Percentiles rank a stretch among this genome's conserved stretches.
phyloP scores from a whole-genome alignment of 2,797 vertebrate species.

The Darevskia mixta region DNA sequence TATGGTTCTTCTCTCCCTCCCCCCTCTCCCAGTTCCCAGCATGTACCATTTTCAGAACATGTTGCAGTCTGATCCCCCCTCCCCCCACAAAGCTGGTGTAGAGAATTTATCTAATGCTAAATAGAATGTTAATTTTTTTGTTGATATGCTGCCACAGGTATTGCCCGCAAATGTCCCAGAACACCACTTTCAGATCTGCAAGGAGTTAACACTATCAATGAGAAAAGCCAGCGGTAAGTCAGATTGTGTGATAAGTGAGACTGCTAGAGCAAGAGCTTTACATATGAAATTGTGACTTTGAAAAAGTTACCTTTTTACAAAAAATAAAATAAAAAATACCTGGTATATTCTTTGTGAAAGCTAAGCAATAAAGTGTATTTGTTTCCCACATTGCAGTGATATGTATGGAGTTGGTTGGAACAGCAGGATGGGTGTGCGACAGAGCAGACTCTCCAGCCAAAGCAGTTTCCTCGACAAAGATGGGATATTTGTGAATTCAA shows the following conservation, averaged over 20 bases:
- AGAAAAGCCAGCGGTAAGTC: conserved; percentile 89
- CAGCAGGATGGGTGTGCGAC: conserved; percentile 81
- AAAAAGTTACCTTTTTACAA: not conserved
- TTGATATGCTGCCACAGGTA: conserved; percentile 78
- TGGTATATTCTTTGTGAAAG: not conserved
- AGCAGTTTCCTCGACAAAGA: conserved; percentile 88
- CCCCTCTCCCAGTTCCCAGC: conserved; percentile 28
- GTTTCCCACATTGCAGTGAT: conserved; percentile 75
- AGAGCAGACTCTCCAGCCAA: conserved; percentile 78
- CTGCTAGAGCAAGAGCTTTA: not conserved
- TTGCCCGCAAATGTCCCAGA: conserved; percentile 88
- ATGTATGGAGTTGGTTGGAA: conserved; percentile 84
- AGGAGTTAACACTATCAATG: conserved; percentile 90
- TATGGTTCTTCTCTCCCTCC: not conserved
- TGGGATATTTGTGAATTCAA: conserved; percentile 90
- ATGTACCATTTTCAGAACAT: conserved; percentile 46
- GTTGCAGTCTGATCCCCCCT: conserved; percentile 21
- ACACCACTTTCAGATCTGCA: conserved; percentile 93
- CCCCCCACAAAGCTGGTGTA: conserved; percentile 33
- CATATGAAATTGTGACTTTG: rapidly evolving
- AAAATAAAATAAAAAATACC: rapidly evolving
- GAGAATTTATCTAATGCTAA: conserved; percentile 31
- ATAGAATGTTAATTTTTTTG: conserved; percentile 47
- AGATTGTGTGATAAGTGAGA: rapidly evolving
- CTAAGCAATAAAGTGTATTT: not conserved